These are phyloP conservation scores for Drosophila putrida DNA, from an alignment of 2,888 invertebrate genomes.

Conservation along the genomic window DNA sequence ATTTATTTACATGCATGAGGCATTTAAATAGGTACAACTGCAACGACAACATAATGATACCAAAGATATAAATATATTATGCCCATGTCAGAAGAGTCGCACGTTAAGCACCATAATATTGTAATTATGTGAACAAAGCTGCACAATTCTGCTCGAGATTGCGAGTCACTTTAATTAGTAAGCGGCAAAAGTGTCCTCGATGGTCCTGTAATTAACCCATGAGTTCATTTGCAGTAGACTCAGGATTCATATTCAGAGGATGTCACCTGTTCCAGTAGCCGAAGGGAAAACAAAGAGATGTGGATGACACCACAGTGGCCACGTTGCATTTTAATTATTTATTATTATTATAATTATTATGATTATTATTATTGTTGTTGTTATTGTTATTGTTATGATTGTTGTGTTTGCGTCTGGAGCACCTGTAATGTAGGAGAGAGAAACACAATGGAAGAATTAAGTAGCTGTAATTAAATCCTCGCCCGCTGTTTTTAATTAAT, in stretches of 20 bases:
- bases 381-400: background rate
- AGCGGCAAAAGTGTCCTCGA: slow-evolving; percentile 50
- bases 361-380: slow-evolving; percentile 20
- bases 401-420: slow-evolving; percentile 8
- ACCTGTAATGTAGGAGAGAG: slow-evolving; percentile 7
- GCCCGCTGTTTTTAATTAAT: slow-evolving; percentile 29
- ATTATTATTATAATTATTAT: slow-evolving; percentile 49
- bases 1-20: slow-evolving; percentile 28
- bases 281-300: slow-evolving; percentile 1
- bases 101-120: slow-evolving; percentile 64
- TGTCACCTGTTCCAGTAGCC: slow-evolving; percentile 3
- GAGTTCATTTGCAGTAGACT: slow-evolving; percentile 55
- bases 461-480: slow-evolving; percentile 39
- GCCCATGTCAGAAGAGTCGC: slow-evolving; percentile 23
- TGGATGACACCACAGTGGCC: slow-evolving; percentile 29
- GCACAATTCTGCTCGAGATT: slow-evolving; percentile 17
- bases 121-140: slow-evolving; percentile 61
- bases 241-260: background rate
- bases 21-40: slow-evolving; percentile 20
- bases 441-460: slow-evolving; percentile 17
- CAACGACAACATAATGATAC: background rate
- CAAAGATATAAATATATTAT: slow-evolving; percentile 46
- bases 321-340: slow-evolving; percentile 59
- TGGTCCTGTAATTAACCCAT: slow-evolving; percentile 65
- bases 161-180: slow-evolving; percentile 47